Evolutionary conservation across 2,113 vertebrate species (phyloP).

Genomic region (Guaruba guarouba): DNA sequence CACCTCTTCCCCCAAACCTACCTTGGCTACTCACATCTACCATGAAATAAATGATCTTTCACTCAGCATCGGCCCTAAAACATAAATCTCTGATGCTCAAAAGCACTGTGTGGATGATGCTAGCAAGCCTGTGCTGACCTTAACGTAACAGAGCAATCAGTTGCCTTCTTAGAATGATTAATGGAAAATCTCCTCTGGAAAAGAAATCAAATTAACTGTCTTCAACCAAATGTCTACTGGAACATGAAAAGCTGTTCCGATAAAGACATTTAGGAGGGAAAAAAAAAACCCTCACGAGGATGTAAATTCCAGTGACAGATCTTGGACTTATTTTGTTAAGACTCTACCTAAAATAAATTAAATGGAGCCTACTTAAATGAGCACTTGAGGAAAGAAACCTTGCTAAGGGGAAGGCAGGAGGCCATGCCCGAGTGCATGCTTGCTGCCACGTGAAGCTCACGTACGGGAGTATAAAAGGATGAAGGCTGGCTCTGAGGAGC

Average conservation of each 20-base stretch:
- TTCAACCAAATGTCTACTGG: conserved; percentile 81
- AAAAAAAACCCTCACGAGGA: conserved; percentile 44
- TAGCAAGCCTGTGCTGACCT: conserved; percentile 70
- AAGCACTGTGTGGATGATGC: conserved; percentile 57
- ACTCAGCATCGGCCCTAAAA: background rate
- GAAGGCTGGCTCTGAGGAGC: background rate
- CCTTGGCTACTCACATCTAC: background rate
- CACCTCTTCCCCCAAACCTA: conserved; percentile 12
- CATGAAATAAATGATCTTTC: background rate
- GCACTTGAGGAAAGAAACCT: conserved; percentile 38
- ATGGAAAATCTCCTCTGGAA: conserved; percentile 79
- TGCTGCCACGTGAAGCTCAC: background rate
- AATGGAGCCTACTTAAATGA: conserved; percentile 58
- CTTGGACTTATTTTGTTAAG: conserved; percentile 72
- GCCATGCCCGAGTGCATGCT: background rate
- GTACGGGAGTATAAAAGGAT: background rate
- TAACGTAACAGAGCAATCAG: conserved; percentile 75
- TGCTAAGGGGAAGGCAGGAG: background rate
- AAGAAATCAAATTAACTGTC: conserved; percentile 82
- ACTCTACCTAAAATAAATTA: conserved; percentile 63
- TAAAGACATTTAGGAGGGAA: conserved; percentile 71
- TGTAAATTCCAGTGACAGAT: conserved; percentile 73
- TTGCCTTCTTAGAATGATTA: conserved; percentile 77
- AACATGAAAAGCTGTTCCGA: conserved; percentile 77
- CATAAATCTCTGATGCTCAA: conserved; percentile 5